Percentiles rank a stretch among this genome's conserved stretches.
Evolutionary conservation across 2,888 invertebrate genomes (phyloP).

Genomic region (Drosophila prostipennis): DNA sequence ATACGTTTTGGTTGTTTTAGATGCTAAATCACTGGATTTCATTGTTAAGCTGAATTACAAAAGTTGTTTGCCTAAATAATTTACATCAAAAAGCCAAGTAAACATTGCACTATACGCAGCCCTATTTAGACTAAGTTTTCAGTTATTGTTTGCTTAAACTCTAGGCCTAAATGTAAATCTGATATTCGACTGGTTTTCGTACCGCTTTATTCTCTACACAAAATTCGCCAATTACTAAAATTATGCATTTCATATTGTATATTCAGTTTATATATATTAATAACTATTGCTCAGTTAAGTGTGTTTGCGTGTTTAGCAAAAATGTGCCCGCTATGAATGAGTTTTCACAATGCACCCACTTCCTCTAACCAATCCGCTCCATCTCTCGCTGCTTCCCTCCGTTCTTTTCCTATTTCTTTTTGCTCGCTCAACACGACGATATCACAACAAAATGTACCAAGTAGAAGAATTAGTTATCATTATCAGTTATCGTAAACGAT

Average conservation of each 20-base stretch:
- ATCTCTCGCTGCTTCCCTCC: not conserved
- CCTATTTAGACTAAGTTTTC: slow-evolving; percentile 44
- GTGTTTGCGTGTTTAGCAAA: slow-evolving; percentile 72
- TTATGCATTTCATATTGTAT: slow-evolving; percentile 58
- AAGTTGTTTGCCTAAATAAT: slow-evolving; percentile 60
- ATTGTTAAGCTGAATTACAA: slow-evolving; percentile 66
- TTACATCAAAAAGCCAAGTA: slow-evolving; percentile 66
- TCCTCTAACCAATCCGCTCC: slow-evolving; percentile 21
- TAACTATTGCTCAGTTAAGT: slow-evolving; percentile 77
- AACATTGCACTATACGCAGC: slow-evolving; percentile 58
- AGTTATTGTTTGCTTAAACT: slow-evolving; percentile 50
- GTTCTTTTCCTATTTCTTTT: slow-evolving; percentile 49
- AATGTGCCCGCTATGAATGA: slow-evolving; percentile 61
- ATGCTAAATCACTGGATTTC: slow-evolving; percentile 70
- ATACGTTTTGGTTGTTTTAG: slow-evolving; percentile 65
- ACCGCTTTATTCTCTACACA: slow-evolving; percentile 67
- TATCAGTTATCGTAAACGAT: slow-evolving; percentile 56
- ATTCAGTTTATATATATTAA: slow-evolving; percentile 54
- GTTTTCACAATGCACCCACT: slow-evolving; percentile 33
- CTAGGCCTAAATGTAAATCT: slow-evolving; percentile 72
- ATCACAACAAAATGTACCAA: slow-evolving; percentile 80
- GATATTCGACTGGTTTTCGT: slow-evolving; percentile 67
- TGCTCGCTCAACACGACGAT: slow-evolving; percentile 78
- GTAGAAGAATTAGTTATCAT: slow-evolving; percentile 75
- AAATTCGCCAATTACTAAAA: slow-evolving; percentile 80